Evolutionary conservation across 2,797 vertebrate species (phyloP), one percentile per base, ranked within the genome.

Genomic region (Notolabrus celidotus): DNA sequence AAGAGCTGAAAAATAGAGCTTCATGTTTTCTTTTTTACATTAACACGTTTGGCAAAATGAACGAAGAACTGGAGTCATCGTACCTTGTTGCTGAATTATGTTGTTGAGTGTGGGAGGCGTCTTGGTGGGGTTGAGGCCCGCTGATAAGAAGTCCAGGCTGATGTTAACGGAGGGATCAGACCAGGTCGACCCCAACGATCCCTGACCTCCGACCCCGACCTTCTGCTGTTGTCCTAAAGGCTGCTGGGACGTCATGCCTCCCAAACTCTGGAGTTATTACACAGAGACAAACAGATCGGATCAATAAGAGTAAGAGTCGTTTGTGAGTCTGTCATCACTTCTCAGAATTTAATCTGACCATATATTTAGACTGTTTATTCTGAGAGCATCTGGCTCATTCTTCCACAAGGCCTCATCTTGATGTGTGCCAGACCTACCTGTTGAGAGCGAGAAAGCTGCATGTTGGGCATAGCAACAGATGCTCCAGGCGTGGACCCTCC

Each of bases 101-200:
- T 96, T 96, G 77, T 98, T 99, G 63, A 99, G 96, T 0, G 96
- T 96, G 51, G 97, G 97, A 38, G 97, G 97, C 36, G 97, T 94
- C 89, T 99, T 99, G n/a, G 95, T 93, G 86, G 96, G 95, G 87
- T 98, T 97, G 91, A 97, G 95, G 74, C 96, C 96, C 66, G 96
- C 95, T 67, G 96, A 95, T 74, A 99, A 95, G 92, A 97, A 99
- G 92, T 99, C 98, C 86, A 99, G 94, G 89, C 96, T 99, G 92
- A 99, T 99, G 95, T 99, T 99, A 86, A 99, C 98, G 5, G 97
- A 98, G 76, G 97, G 96, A 85, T 99, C 98, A 16, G 97, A 99
- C 98, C 98, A 99, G 12, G 98, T 99, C 25, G 97, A 93, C 6
- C 97, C 97, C 77, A 99, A 89, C 0, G 90, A 80, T 54, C 93